A percentile compares a stretch with the other conserved stretches of the same genome.
phyloP scores from a whole-genome alignment of 2,797 vertebrate genomes.

The Onychomys arenicola region DNA sequence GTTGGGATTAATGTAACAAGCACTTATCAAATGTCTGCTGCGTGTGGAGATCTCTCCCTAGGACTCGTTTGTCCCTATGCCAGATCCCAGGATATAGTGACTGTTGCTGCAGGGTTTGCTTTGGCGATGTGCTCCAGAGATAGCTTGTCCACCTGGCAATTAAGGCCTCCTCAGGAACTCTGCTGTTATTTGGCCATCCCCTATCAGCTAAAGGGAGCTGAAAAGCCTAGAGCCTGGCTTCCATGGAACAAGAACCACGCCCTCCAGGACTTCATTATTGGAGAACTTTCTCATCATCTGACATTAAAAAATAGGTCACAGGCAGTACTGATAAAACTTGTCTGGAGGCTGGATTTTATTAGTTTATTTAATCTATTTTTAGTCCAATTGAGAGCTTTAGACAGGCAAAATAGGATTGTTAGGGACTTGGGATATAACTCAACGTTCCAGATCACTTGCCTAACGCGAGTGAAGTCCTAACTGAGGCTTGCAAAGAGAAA shows the following conservation, averaged over 20 bases:
- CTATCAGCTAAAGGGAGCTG: neutral
- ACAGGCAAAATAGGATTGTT: constrained; percentile 21
- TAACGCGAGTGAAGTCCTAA: no score
- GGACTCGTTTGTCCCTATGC: neutral
- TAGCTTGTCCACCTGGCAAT: neutral
- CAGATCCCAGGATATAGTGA: neutral
- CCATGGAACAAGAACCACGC: constrained; percentile 26
- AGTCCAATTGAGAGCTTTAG: constrained; percentile 48
- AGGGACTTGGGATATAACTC: neutral
- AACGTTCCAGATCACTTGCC: neutral
- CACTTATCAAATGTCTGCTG: constrained; percentile 42
- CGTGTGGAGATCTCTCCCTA: neutral
- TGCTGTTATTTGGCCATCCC: neutral
- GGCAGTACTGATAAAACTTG: constrained; percentile 48
- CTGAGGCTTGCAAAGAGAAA: neutral
- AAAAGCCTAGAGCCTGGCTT: constrained; percentile 30
- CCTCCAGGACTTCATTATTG: constrained; percentile 43
- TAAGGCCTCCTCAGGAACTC: neutral
- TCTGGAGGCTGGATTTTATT: constrained; percentile 35
- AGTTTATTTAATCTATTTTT: constrained; percentile 58
- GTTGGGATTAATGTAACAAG: constrained; percentile 33
- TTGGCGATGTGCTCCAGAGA: constrained; percentile 34
- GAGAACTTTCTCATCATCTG: constrained; percentile 58
- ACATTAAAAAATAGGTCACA: constrained; percentile 69
- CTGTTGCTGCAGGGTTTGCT: constrained; percentile 45